Evolutionary conservation across 2,113 vertebrate genomes (phyloP).

Genomic region (Tor tambroides): DNA sequence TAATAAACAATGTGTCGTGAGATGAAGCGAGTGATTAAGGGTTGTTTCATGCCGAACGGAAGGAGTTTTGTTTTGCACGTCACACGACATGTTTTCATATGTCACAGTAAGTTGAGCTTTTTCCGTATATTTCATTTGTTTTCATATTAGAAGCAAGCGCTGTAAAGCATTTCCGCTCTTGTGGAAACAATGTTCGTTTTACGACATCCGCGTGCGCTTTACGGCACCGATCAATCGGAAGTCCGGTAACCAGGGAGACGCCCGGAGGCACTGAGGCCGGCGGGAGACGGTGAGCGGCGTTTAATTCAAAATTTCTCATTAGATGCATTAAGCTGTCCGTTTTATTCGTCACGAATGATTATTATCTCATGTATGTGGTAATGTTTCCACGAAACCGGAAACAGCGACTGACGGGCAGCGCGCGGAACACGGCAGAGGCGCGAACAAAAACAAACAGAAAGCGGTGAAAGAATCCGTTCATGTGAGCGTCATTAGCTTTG

Average conservation of each 20-base stretch:
- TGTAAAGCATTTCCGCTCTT: neutral
- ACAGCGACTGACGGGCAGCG: no score
- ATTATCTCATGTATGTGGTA: neutral
- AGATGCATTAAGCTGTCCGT: neutral
- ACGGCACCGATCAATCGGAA: neutral
- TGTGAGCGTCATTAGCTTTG: slow-evolving; percentile 1
- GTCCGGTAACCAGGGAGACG: slow-evolving; percentile 42
- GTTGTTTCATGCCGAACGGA: neutral
- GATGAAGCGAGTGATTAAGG: neutral
- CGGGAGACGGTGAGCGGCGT: slow-evolving; percentile 12
- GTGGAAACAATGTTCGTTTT: neutral
- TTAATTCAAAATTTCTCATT: neutral
- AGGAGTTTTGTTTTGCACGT: neutral
- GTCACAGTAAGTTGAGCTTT: no score
- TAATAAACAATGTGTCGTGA: neutral
- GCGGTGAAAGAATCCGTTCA: neutral
- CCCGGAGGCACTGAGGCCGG: neutral
- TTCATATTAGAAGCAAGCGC: neutral
- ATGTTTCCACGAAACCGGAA: neutral
- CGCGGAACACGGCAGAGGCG: neutral
- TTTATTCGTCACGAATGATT: neutral
- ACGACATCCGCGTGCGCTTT: slow-evolving; percentile 38
- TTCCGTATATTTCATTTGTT: neutral
- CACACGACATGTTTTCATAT: no score
- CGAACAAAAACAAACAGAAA: neutral